Evolutionary conservation across 2,888 invertebrate species (phyloP), one percentile per base, ranked within the genome.

Genomic region (Germaria angustata): DNA sequence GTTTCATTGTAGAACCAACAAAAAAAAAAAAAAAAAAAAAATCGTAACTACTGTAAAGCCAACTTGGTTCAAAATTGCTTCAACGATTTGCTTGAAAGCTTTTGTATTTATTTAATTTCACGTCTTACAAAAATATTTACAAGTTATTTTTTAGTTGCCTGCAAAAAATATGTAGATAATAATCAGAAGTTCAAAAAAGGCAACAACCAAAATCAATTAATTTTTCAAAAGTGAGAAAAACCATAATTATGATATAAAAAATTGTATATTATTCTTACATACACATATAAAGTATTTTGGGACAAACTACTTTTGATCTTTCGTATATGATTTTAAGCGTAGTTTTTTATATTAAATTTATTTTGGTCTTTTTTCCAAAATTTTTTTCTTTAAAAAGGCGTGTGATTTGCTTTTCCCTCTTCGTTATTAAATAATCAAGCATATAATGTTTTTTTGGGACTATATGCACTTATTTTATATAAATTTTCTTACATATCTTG

Each of bases 11-110:
- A 22, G 0, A n/a, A 28, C 6, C 4, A 28, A 28, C 9, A 39
- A 39, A 8, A 13, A 3, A 0, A 20, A n/a, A 39, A 13, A 15
- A 4, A 20, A 9, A 22, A 57, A 24, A 28, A 41, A 32, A 36
- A 49, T n/a, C 9, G 24, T 34, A 69, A 53, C 41, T 44, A 44
- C 28, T 41, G 2, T 44, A 8, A 32, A 11, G 11, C 13, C 5
- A 46, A 39, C 22, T 39, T 59, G 36, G 6, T n/a, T 57, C 11
- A 57, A 57, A 34, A 44, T 17, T 22, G 20, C 34, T 34, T n/a
- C 4, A 53, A 36, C 28, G 46, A 24, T 75, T 66, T 28, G 46
- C 46, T 75, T 75, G 46, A 65, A 65, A 75, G 55, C 65, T 75
- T 57, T 73, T 75, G 20, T 53, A 20, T 63, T 55, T 39, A 46